A percentile compares a stretch with the other conserved stretches of the same genome.
Evolutionary conservation across 2,113 vertebrate species (phyloP).

Genomic region (Trinectes maculatus): DNA sequence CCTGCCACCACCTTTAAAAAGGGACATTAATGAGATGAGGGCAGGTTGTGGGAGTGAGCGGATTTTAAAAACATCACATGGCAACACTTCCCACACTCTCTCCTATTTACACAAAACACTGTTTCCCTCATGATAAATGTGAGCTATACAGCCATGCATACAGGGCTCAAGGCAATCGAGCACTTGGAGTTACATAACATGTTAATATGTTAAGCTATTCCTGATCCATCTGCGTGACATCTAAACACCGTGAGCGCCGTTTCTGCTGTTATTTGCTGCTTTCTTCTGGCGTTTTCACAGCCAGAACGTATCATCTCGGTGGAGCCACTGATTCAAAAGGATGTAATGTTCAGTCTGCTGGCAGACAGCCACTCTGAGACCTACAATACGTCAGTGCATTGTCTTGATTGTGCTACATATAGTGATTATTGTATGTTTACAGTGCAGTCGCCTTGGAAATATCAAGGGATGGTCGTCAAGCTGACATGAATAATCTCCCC

Average conservation of each 20-base stretch:
- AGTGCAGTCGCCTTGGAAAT: constrained; percentile 7
- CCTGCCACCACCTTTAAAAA: constrained; percentile 30
- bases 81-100: background rate
- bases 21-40: constrained; percentile 1
- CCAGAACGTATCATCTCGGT: constrained; percentile 19
- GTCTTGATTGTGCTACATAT: background rate
- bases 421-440: background rate
- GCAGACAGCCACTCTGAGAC: background rate
- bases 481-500: no score
- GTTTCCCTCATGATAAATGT: constrained; percentile 7
- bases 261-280: constrained; percentile 27
- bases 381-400: background rate
- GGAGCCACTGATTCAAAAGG: constrained; percentile 13
- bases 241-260: constrained; percentile 54
- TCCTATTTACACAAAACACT: constrained; percentile 19
- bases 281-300: constrained; percentile 41
- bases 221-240: constrained; percentile 62
- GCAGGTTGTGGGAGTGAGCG: constrained; percentile 1
- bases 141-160: constrained; percentile 22
- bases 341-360: constrained; percentile 16
- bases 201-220: constrained; percentile 69
- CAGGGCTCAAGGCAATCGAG: constrained; percentile 41
- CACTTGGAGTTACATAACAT: constrained; percentile 61
- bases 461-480: background rate
- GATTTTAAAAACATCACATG: constrained; percentile 22